A percentile compares a stretch with the other conserved stretches of the same genome.
Conservation (phyloP, 2,113 vertebrate genomes). For the Eretmochelys imbricata region DNA sequence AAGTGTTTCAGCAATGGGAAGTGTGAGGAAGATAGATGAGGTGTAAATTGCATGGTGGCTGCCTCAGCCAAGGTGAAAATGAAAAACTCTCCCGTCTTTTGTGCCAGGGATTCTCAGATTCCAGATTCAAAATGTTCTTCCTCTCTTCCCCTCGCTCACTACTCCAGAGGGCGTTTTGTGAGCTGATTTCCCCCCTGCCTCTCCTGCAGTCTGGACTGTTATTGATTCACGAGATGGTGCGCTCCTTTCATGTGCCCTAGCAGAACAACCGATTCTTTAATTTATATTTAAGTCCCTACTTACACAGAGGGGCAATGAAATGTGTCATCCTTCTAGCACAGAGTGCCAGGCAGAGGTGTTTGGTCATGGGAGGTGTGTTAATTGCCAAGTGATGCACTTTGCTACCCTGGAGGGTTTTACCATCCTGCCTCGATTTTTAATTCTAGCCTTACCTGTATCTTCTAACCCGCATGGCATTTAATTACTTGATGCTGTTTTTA, state of each 20-base stretch:
- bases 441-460: not conserved
- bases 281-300: not conserved
- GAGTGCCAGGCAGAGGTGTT: not conserved
- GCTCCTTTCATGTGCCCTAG: not conserved
- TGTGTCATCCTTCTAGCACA: not conserved
- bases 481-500: not conserved
- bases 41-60: constrained; percentile 82
- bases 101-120: not conserved
- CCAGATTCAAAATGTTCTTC: not conserved
- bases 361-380: not conserved
- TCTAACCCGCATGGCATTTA: not conserved
- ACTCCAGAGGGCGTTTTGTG: not conserved
- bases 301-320: not conserved
- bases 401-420: constrained; percentile 24
- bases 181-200: constrained; percentile 13
- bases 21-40: constrained; percentile 23
- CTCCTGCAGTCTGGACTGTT: rapidly evolving
- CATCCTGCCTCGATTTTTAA: not conserved
- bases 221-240: rapidly evolving
- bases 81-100: constrained; percentile 69
- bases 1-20: not conserved
- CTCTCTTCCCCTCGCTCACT: not conserved
- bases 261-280: not conserved
- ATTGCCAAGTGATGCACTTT: constrained; percentile 20
- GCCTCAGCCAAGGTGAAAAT: constrained; percentile 80